A percentile compares a stretch with the other conserved stretches of the same genome.
Conservation (phyloP, 2,797 vertebrate genomes). For the Mionectes olivaceus region DNA sequence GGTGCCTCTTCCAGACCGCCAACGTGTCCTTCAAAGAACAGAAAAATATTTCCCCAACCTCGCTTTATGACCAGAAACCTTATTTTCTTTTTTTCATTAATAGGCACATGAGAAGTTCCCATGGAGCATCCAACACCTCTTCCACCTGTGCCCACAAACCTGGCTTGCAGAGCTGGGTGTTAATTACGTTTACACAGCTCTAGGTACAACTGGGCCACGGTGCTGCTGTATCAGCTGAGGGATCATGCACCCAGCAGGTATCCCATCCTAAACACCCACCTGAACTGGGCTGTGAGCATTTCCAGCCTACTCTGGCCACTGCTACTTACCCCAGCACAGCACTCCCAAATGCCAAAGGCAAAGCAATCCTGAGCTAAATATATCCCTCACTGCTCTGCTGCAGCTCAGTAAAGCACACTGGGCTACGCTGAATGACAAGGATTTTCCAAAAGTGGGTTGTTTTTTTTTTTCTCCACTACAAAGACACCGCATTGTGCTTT, state of each 20-base stretch:
- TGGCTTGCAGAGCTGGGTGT: not conserved
- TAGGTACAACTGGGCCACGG: not conserved
- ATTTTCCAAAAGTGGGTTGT: not conserved
- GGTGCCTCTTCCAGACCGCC: not conserved
- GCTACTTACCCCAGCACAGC: not conserved
- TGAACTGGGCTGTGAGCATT: not conserved
- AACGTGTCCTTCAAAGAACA: not conserved
- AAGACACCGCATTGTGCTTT: not conserved
- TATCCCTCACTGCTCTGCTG: not conserved
- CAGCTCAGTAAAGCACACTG: not conserved
- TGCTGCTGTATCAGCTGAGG: not conserved
- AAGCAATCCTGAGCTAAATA: not conserved
- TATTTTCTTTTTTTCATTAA: not conserved
- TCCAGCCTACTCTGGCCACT: not conserved
- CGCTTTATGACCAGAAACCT: not conserved
- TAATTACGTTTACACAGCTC: not conserved
- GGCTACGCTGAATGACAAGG: not conserved
- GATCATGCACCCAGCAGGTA: not conserved
- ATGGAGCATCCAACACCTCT: not conserved
- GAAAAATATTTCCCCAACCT: not conserved
- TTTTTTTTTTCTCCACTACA: not conserved
- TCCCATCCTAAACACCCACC: not conserved
- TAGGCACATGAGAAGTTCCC: not conserved
- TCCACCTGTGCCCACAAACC: not conserved
- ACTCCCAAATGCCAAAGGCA: conserved; percentile 1